Evolutionary conservation across 1,140 invertebrate species (phyloP), one percentile per base, ranked within the genome.

Genomic region (Zophobas atratus): DNA sequence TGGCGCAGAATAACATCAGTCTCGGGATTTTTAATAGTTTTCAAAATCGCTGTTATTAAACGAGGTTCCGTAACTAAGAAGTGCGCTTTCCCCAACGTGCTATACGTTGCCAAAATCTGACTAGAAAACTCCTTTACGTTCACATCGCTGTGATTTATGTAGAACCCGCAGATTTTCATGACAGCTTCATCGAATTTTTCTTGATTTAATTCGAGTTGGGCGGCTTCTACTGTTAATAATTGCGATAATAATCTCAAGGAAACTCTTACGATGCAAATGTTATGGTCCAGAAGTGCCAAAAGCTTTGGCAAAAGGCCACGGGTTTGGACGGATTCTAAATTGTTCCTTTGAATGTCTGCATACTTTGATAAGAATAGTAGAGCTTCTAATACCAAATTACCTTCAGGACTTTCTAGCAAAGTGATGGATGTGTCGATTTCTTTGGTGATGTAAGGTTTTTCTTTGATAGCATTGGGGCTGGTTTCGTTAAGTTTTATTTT

Each of bases 341-440:
- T 82, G 6, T 81, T 80, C 36, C 77, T 63, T 49, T 77, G 74
- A 5, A 82, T 70, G 75, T 83, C 82, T 0, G 77, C 80, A 72
- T 83, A 83, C 76, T 82, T 83, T 6, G 82, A 83, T 56, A 83
- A 41, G 55, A 82, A 82, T 60, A 83, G 72, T 33, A 83, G 73
- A 3, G 82, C 76, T 78, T 83, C 82, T 33, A 82, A 70, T n/a
- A 83, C 80, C 6, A 83, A 41, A 70, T 81, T 77, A 39, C 70
- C 71, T 79, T 83, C 82, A 20, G 81, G 77, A 74, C 81, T 82
- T 36, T 82, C 80, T 2, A 83, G 46, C n/a, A 83, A 70, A n/a
- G 82, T 78, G 34, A 83, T 79, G 5, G 82, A 83, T 20, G 82
- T 82, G 76, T 82, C 81, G 32, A 83, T 78, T 79, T 82, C 76